Percentiles rank a stretch among this genome's conserved stretches.
phyloP scores from a whole-genome alignment of 1,140 invertebrate genomes.

The Neelides sp. region DNA sequence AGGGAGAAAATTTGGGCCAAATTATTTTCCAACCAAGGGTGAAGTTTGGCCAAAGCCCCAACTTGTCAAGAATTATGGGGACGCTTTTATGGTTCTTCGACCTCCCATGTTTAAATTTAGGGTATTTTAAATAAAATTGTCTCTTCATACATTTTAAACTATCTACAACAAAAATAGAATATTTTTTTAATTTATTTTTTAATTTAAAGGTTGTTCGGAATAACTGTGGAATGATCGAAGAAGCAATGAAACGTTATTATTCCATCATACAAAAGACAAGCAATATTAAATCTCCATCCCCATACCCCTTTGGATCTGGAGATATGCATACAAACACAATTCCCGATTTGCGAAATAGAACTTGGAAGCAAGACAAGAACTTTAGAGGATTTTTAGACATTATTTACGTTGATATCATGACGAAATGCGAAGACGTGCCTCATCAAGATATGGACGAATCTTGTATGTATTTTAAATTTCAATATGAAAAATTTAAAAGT shows the following conservation, averaged over 20 bases:
- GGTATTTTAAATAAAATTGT: conserved; percentile 17
- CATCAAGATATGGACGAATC: conserved; percentile 54
- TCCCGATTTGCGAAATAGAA: conserved; percentile 23
- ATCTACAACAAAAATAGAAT: background rate
- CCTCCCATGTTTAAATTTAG: conserved; percentile 31
- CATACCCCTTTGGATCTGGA: conserved; percentile 6
- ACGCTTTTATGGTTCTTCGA: conserved; percentile 31
- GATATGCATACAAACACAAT: conserved; percentile 4
- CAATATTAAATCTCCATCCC: background rate
- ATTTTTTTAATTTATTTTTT: conserved; percentile 6
- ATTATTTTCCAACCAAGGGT: conserved; percentile 36
- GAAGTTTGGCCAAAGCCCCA: conserved; percentile 39
- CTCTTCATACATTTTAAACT: background rate
- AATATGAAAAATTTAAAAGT: conserved; percentile 4
- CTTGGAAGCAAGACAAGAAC: conserved; percentile 30
- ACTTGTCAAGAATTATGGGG: conserved; percentile 17
- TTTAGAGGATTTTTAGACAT: conserved; percentile 36
- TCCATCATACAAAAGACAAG: conserved; percentile 32
- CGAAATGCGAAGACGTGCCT: conserved; percentile 45
- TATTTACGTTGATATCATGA: conserved; percentile 42
- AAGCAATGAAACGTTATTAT: conserved; percentile 44
- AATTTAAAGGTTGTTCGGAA: conserved; percentile 33
- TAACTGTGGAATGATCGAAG: conserved; percentile 44
- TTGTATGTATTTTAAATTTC: conserved; percentile 42
- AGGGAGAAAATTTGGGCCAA: conserved; percentile 32